phyloP scores from a whole-genome alignment of 2,888 invertebrate genomes.

The Sceliomorpha sp. region DNA sequence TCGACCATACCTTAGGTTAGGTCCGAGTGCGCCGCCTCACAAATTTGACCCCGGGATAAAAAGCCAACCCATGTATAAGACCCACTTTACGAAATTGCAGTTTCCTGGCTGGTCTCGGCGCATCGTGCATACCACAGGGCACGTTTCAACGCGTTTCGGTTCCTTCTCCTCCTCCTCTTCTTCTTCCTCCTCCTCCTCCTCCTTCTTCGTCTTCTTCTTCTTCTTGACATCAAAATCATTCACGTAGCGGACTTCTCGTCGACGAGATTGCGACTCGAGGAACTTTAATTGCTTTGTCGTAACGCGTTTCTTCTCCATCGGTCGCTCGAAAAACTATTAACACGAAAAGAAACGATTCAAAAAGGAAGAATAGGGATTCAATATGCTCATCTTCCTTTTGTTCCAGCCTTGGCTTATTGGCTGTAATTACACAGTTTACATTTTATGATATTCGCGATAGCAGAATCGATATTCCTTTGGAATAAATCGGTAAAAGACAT shows the following conservation, averaged over 20 bases:
- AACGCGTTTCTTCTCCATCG: constrained; percentile 20
- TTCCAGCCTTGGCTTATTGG: too few relatives aligned
- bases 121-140: constrained; percentile 62
- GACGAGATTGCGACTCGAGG: constrained; percentile 28
- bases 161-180: too few relatives aligned
- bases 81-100: constrained; percentile 77
- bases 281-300: constrained; percentile 47
- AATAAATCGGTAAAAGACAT: too few relatives aligned
- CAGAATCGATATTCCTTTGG: too few relatives aligned
- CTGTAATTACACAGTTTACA: too few relatives aligned
- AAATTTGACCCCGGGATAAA: constrained; percentile 73
- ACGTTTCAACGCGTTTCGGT: constrained; percentile 53
- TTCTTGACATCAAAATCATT: constrained; percentile 46
- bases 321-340: neutral
- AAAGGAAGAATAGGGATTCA: neutral
- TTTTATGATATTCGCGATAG: too few relatives aligned
- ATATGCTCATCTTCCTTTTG: too few relatives aligned
- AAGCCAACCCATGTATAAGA: constrained; percentile 65
- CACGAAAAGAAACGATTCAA: too few relatives aligned
- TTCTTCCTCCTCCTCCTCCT: too few relatives aligned
- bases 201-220: too few relatives aligned
- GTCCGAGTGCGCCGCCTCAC: constrained; percentile 58
- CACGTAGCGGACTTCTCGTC: constrained; percentile 25
- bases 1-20: constrained; percentile 50
- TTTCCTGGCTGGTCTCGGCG: constrained; percentile 68